phyloP scores from a whole-genome alignment of 37 sponge, comb jelly and placozoan genomes.

The Cliona cf. orientalis region DNA sequence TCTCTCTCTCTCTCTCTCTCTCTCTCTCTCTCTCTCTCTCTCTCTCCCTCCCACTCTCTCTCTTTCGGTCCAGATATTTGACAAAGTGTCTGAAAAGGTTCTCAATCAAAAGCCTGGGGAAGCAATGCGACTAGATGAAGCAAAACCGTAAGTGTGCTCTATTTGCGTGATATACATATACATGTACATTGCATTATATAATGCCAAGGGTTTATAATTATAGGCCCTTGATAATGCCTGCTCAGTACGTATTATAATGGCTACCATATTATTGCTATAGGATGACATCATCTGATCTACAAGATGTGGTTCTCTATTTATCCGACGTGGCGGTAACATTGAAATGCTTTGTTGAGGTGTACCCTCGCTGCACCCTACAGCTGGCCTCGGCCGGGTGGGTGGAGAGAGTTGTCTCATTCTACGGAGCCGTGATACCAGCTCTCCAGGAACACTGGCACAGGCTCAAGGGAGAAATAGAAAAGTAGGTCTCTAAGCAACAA shows the following conservation, averaged over 20 bases:
- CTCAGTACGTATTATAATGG: too few species aligned
- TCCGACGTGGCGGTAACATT: conserved; percentile 39
- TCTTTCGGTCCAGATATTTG: conserved; percentile 1
- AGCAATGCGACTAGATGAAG: neutral
- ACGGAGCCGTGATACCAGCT: conserved; percentile 29
- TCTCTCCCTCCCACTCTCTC: too few species aligned
- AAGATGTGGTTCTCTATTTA: conserved; percentile 26
- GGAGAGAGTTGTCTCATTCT: conserved; percentile 45
- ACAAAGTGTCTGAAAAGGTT: neutral
- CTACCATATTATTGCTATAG: neutral
- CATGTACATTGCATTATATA: too few species aligned
- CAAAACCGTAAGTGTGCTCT: neutral
- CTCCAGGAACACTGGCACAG: conserved; percentile 54
- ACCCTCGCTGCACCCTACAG: conserved; percentile 19
- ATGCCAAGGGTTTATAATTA: too few species aligned
- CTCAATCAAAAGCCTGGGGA: neutral
- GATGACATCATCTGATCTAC: conserved; percentile 13
- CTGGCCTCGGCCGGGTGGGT: conserved; percentile 15
- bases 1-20: neutral
- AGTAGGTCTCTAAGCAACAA: neutral
- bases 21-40: too few species aligned
- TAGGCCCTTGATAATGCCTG: too few species aligned
- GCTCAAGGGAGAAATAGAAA: neutral
- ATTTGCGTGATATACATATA: too few species aligned
- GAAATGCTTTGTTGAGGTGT: conserved; percentile 26